Evolutionary conservation across 2,113 vertebrate genomes (phyloP).

Genomic region (Rhagologus leucostigma): DNA sequence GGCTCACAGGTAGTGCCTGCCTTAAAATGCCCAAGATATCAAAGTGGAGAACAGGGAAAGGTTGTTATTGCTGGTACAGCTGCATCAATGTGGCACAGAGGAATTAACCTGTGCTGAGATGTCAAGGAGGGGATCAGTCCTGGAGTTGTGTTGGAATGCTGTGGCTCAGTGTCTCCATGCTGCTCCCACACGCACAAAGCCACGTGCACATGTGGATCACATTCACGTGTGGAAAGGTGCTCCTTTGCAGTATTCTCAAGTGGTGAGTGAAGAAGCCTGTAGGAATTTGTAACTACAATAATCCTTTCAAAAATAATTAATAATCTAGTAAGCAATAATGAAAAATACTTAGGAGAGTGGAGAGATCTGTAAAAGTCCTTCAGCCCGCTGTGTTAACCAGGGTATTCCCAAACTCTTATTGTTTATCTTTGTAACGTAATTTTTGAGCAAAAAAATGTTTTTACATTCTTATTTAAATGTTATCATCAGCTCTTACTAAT

Average conservation of each 20-base stretch:
- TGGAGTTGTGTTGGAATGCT: not conserved
- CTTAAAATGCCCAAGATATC: not conserved
- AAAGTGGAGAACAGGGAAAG: not conserved
- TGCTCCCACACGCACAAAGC: not conserved
- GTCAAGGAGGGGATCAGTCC: not conserved
- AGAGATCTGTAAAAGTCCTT: not conserved
- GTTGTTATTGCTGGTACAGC: not conserved
- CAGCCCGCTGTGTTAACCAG: not conserved
- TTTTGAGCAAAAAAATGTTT: constrained; percentile 8
- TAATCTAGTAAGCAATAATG: not conserved
- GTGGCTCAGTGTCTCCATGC: not conserved
- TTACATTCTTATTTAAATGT: not conserved
- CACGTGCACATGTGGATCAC: not conserved
- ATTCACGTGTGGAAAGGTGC: fast-evolving
- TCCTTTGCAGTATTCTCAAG: not conserved
- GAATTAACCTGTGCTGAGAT: not conserved
- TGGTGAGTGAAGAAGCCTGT: not conserved
- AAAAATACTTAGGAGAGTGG: not conserved
- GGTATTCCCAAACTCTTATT: not conserved
- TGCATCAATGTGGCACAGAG: not conserved
- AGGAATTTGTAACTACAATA: not conserved
- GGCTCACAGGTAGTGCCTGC: not conserved
- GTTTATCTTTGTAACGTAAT: not conserved
- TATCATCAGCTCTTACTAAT: not conserved
- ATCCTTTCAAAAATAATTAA: constrained; percentile 9